A percentile compares a stretch with the other conserved stretches of the same genome.
Evolutionary conservation across 1,140 invertebrate genomes (phyloP).

Genomic region (Meloidogyne floridensis): DNA sequence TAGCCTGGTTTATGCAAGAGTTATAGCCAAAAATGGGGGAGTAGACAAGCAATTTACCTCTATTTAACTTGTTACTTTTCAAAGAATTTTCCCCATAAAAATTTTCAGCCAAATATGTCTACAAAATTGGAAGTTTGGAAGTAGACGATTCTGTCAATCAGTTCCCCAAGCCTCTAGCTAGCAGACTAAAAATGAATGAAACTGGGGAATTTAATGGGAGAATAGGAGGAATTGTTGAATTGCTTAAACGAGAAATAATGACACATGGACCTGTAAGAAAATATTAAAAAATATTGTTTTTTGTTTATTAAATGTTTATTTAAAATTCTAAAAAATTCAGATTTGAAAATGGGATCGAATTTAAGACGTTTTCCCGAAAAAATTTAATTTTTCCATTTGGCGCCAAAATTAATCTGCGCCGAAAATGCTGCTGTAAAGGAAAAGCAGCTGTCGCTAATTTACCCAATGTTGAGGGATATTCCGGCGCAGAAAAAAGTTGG

Average conservation of each 20-base stretch:
- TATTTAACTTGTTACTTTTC: no score
- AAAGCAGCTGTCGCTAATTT: no score
- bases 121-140: slow-evolving; percentile 36
- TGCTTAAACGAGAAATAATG: slow-evolving; percentile 28
- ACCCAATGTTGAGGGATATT: neutral
- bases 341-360: neutral
- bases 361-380: no score
- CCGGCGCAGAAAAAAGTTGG: neutral
- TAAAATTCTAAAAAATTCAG: neutral
- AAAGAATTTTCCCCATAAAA: neutral
- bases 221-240: slow-evolving; percentile 9
- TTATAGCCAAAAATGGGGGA: no score
- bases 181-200: slow-evolving; percentile 15
- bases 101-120: slow-evolving; percentile 39
- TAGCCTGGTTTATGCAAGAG: no score
- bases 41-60: neutral
- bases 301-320: neutral
- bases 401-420: neutral
- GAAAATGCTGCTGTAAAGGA: neutral
- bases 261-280: slow-evolving; percentile 16
- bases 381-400: no score
- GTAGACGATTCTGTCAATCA: neutral
- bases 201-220: slow-evolving; percentile 14
- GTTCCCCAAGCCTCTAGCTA: slow-evolving; percentile 19
- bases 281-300: neutral